phyloP scores from a whole-genome alignment of 2,888 invertebrate genomes.

The Exephanes ischioxanthus region DNA sequence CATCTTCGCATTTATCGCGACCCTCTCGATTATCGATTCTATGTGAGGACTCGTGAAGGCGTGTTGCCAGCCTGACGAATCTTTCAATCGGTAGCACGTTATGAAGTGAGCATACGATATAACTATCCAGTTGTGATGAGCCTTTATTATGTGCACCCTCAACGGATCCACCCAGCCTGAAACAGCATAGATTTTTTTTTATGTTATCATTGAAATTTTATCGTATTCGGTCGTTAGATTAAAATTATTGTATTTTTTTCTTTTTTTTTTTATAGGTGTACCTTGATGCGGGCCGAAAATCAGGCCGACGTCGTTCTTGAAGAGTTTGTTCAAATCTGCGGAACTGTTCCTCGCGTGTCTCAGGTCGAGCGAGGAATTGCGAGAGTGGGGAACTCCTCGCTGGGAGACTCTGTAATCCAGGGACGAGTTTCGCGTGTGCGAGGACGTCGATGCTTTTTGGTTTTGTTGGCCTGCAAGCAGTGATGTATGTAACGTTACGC shows the following conservation, averaged over 20 bases:
- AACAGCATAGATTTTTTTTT: constrained; percentile 84
- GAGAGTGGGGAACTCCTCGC: constrained; percentile 89
- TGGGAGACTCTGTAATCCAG: constrained; percentile 89
- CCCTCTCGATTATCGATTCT: constrained; percentile 94
- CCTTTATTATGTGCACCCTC: constrained; percentile 96
- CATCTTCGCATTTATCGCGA: constrained; percentile 93
- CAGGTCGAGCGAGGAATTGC: constrained; percentile 93
- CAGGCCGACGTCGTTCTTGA: constrained; percentile 90
- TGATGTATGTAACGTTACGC: not conserved
- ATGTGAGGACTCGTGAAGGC: constrained; percentile 97
- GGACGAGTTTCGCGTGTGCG: constrained; percentile 92
- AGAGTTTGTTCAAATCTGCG: constrained; percentile 90
- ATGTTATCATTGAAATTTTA: constrained; percentile 6
- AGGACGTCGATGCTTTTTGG: constrained; percentile 73
- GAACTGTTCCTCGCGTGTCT: constrained; percentile 91
- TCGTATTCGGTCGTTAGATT: not conserved
- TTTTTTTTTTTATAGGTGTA: constrained; percentile 65
- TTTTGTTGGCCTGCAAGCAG: constrained; percentile 74
- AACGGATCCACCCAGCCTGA: constrained; percentile 93
- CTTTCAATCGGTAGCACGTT: constrained; percentile 97
- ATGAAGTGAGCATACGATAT: constrained; percentile 98
- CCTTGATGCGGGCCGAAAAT: constrained; percentile 88
- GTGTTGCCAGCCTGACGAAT: constrained; percentile 98
- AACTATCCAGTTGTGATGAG: constrained; percentile 99
- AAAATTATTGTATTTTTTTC: not conserved